A percentile compares a stretch with the other conserved stretches of the same genome.
phyloP scores from a whole-genome alignment of 2,113 vertebrate genomes.

The Nasalis larvatus region DNA sequence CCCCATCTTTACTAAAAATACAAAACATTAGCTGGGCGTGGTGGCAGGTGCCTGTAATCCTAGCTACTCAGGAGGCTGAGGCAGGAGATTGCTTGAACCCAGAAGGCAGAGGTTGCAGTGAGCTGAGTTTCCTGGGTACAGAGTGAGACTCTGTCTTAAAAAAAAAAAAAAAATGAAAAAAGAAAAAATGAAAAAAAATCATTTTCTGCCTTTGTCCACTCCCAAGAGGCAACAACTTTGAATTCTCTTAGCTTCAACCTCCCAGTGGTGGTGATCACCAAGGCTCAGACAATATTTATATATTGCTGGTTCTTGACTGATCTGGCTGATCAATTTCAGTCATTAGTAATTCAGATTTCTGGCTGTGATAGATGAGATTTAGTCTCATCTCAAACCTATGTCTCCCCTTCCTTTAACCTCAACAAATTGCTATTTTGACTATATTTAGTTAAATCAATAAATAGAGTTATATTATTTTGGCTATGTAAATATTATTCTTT shows the following conservation, averaged over 20 bases:
- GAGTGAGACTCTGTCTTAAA: no score
- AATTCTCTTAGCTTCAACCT: background rate
- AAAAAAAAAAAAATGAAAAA: no score
- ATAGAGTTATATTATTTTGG: background rate
- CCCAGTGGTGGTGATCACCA: background rate
- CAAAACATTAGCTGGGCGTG: no score
- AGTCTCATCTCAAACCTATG: background rate
- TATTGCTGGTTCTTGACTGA: background rate
- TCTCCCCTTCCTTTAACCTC: background rate
- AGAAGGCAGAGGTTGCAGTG: no score
- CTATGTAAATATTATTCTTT: background rate
- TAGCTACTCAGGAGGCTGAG: no score
- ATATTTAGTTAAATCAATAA: background rate
- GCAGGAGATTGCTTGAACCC: no score
- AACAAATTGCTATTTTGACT: background rate
- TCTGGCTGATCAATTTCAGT: background rate
- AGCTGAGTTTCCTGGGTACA: no score
- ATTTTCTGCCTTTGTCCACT: background rate
- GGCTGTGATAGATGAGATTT: background rate
- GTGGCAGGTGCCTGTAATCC: no score
- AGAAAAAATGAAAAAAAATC: background rate
- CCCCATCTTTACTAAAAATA: no score
- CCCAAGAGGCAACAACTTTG: background rate
- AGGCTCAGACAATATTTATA: background rate
- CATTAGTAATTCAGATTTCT: conserved; percentile 8